A percentile compares a stretch with the other conserved stretches of the same genome.
Evolutionary conservation across 1,140 invertebrate genomes (phyloP).

Genomic region (Bursaphelenchus mucronatus): DNA sequence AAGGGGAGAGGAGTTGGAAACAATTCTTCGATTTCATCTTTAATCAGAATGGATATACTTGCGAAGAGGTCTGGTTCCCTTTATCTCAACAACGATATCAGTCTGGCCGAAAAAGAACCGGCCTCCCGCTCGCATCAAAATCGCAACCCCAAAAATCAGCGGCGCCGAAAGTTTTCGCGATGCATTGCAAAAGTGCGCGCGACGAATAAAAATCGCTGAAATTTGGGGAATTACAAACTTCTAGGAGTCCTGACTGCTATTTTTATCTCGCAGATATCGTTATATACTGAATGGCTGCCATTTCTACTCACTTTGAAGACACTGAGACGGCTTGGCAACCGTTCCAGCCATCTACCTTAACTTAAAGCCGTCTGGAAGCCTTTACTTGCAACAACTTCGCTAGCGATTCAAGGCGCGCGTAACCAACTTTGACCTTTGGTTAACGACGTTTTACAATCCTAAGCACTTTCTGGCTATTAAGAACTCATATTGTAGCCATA

Average conservation of each 20-base stretch:
- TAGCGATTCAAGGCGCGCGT: not conserved
- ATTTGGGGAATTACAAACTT: too few species aligned
- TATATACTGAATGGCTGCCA: not conserved
- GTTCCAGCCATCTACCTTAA: not conserved
- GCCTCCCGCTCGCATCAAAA: too few species aligned
- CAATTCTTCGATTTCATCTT: constrained; percentile 18
- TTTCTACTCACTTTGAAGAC: not conserved
- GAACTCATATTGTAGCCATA: not conserved
- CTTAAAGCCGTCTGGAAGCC: too few species aligned
- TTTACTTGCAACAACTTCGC: not conserved
- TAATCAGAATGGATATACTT: constrained; percentile 15
- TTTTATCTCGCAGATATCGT: too few species aligned
- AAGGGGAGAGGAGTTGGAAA: constrained; percentile 10
- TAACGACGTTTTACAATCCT: not conserved
- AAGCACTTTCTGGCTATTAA: too few species aligned
- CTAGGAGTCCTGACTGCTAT: too few species aligned
- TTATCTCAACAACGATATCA: not conserved
- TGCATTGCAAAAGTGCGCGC: too few species aligned
- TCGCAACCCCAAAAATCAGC: too few species aligned
- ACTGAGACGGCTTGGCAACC: not conserved
- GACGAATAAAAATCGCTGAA: too few species aligned
- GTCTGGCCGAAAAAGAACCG: not conserved
- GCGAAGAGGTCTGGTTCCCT: constrained; percentile 3
- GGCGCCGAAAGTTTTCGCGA: too few species aligned
- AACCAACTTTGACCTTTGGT: too few species aligned